Evolutionary conservation across 2,888 invertebrate genomes (phyloP).

Genomic region (Tipula helvola): DNA sequence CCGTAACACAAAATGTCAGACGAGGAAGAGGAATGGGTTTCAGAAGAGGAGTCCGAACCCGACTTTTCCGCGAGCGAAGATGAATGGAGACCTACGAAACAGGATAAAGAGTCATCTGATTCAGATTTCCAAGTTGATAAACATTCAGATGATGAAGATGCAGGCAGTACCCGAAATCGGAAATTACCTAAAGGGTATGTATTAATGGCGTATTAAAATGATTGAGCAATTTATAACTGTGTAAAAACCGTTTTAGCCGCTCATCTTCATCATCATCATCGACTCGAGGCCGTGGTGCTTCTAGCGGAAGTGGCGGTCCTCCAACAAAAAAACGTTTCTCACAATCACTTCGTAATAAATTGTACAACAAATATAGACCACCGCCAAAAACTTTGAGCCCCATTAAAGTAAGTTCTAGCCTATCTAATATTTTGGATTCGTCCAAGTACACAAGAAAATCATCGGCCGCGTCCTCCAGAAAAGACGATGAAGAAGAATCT

Average conservation of each 20-base stretch:
- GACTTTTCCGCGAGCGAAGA: conserved; percentile 35
- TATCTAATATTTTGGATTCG: neutral
- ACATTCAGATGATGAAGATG: neutral
- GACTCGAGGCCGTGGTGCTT: neutral
- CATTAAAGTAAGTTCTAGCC: neutral
- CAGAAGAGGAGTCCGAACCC: conserved; percentile 20
- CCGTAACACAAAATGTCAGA: neutral
- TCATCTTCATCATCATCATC: neutral
- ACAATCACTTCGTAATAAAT: neutral
- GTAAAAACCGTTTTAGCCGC: neutral
- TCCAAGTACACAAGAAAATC: conserved; percentile 20
- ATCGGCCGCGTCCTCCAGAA: neutral
- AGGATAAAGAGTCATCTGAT: neutral
- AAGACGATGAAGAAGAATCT: conserved; percentile 21
- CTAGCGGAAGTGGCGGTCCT: neutral
- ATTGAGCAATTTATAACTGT: neutral
- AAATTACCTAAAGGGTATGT: neutral
- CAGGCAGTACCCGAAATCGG: neutral
- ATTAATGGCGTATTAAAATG: neutral
- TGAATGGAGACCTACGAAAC: conserved; percentile 26
- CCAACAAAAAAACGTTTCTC: neutral
- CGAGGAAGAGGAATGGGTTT: conserved; percentile 20
- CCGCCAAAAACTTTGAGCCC: neutral
- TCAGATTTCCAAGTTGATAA: neutral
- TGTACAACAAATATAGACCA: neutral